Percentiles rank a stretch among this genome's conserved stretches.
Conservation (phyloP, 2,888 invertebrate genomes). For the Oscheius sp. region DNA sequence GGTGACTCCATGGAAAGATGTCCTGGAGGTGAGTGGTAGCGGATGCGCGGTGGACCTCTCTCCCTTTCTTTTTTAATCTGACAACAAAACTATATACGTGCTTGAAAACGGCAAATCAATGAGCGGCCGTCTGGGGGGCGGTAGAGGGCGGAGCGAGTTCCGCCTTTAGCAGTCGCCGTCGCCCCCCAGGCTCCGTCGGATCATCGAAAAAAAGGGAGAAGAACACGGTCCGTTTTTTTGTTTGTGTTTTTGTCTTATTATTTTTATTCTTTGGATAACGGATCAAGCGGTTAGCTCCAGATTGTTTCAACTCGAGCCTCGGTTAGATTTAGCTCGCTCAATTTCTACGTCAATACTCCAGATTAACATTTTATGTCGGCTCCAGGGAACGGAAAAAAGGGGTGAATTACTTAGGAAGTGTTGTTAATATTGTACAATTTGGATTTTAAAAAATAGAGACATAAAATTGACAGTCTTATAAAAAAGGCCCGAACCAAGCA, state of each 20-base stretch:
- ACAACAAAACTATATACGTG: too few relatives aligned
- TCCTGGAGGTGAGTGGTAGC: conserved; percentile 7
- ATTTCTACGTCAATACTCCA: too few relatives aligned
- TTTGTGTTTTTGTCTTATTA: not conserved
- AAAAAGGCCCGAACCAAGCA: not conserved
- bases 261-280: not conserved
- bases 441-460: too few relatives aligned
- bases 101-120: too few relatives aligned
- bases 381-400: not conserved
- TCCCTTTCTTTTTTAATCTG: not conserved
- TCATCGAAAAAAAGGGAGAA: conserved; percentile 1
- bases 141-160: not conserved
- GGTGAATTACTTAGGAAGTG: not conserved
- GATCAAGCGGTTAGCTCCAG: not conserved
- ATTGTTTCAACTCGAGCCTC: not conserved
- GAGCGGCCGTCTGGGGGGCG: conserved; percentile 6
- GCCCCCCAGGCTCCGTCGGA: conserved; percentile 7
- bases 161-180: conserved; percentile 18
- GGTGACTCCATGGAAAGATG: conserved; percentile 7
- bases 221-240: conserved; percentile 26
- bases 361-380: too few relatives aligned
- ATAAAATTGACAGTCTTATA: too few relatives aligned
- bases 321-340: too few relatives aligned
- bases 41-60: conserved; percentile 13
- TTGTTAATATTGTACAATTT: too few relatives aligned